Conservation (phyloP, 2,888 invertebrate species). For the Odontothrips loti region DNA sequence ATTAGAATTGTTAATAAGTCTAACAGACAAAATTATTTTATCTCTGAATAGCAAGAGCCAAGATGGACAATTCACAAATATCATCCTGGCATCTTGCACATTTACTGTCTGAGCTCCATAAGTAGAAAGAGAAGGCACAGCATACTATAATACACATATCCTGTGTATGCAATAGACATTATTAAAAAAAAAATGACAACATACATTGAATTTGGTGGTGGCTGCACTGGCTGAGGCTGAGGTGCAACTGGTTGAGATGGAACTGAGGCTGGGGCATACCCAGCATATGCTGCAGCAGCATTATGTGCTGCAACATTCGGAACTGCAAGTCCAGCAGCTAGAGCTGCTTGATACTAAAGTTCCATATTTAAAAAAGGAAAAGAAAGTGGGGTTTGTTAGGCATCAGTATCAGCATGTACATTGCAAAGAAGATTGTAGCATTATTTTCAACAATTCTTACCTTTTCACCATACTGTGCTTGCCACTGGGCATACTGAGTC, state of each 20-base stretch:
- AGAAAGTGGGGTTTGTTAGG: not conserved
- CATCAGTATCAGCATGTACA: not conserved
- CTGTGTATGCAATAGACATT: too few relatives aligned
- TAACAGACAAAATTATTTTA: too few relatives aligned
- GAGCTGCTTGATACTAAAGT: not conserved
- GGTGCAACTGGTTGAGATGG: slow-evolving; percentile 37
- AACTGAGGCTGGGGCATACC: too few relatives aligned
- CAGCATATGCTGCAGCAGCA: not conserved
- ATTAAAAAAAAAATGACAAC: too few relatives aligned
- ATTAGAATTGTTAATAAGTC: too few relatives aligned
- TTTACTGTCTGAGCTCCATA: too few relatives aligned
- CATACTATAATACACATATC: too few relatives aligned
- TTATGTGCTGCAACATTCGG: not conserved
- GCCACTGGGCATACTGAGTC: slow-evolving; percentile 47
- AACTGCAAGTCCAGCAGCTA: not conserved
- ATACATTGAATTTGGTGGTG: slow-evolving; percentile 41
- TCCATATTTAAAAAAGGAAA: not conserved
- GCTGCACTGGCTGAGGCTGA: slow-evolving; percentile 46
- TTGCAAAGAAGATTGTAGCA: slow-evolving; percentile 26
- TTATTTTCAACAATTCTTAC: slow-evolving; percentile 46
- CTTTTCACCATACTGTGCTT: slow-evolving; percentile 69
- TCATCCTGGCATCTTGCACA: too few relatives aligned
- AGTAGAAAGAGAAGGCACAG: too few relatives aligned
- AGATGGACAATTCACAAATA: too few relatives aligned
- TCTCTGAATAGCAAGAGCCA: too few relatives aligned